Conservation (phyloP, 2,797 vertebrate genomes). For the Arctocebus calabarensis region DNA sequence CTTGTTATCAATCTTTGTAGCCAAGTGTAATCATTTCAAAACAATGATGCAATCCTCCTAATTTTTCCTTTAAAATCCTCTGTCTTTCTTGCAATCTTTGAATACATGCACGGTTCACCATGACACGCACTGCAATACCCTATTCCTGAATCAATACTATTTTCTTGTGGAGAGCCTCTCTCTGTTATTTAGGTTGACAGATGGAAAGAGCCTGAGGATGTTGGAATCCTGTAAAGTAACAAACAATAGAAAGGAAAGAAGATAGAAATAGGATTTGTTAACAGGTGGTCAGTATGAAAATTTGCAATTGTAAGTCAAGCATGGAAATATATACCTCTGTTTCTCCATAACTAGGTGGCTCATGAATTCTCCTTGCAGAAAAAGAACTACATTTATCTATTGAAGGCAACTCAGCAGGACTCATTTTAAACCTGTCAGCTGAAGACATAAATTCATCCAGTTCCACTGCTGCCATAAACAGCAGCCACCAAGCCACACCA, state of each 20-base stretch:
- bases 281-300: background rate
- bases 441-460: background rate
- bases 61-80: background rate
- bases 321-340: background rate
- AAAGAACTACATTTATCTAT: background rate
- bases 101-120: background rate
- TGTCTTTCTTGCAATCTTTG: background rate
- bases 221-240: background rate
- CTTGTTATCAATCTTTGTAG: background rate
- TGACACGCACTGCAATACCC: background rate
- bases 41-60: background rate
- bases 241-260: background rate
- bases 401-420: background rate
- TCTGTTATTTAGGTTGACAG: background rate
- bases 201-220: background rate
- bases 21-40: background rate
- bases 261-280: conserved; percentile 6
- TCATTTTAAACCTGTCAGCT: background rate
- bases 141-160: background rate
- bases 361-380: background rate
- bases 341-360: background rate
- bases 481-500: background rate
- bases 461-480: background rate
- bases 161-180: background rate
- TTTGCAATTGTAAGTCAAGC: background rate